These are phyloP conservation scores for Drosophila formosana DNA, from an alignment of 2,888 invertebrate genomes.

Conservation along the genomic window DNA sequence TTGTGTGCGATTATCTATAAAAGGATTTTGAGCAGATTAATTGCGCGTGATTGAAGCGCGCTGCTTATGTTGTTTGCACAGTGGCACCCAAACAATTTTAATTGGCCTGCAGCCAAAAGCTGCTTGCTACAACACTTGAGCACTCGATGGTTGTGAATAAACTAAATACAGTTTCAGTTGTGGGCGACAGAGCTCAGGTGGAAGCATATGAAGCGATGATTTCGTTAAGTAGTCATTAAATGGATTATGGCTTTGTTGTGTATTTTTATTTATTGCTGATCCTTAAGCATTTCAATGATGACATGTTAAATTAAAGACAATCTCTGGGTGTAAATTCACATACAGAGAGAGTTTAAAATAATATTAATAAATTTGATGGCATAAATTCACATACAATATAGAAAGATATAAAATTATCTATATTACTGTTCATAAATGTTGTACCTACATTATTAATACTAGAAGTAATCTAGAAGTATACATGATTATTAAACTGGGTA, in stretches of 20 bases:
- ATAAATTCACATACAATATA: no score
- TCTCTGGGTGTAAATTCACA: no score
- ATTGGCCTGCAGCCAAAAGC: slow-evolving; percentile 12
- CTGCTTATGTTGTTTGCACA: slow-evolving; percentile 64
- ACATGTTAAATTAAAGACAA: no score
- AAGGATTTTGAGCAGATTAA: slow-evolving; percentile 82
- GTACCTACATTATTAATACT: neutral
- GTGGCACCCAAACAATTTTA: slow-evolving; percentile 40
- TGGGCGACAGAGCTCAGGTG: neutral
- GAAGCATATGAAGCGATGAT: neutral
- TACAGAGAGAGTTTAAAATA: no score
- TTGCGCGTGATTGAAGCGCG: slow-evolving; percentile 79
- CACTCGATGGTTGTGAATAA: neutral
- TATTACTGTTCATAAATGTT: no score
- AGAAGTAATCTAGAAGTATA: no score
- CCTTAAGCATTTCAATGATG: no score
- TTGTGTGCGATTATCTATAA: slow-evolving; percentile 81
- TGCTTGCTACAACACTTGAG: slow-evolving; percentile 14
- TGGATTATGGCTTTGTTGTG: neutral
- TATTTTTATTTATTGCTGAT: neutral
- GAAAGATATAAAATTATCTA: no score
- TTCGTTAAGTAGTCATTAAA: neutral
- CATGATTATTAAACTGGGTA: no score
- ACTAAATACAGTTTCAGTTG: neutral
- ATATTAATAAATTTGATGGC: no score